Percentiles rank a stretch among this genome's conserved stretches.
Conservation (phyloP, 2,888 invertebrate genomes). For the Chaitophorus viminalis region DNA sequence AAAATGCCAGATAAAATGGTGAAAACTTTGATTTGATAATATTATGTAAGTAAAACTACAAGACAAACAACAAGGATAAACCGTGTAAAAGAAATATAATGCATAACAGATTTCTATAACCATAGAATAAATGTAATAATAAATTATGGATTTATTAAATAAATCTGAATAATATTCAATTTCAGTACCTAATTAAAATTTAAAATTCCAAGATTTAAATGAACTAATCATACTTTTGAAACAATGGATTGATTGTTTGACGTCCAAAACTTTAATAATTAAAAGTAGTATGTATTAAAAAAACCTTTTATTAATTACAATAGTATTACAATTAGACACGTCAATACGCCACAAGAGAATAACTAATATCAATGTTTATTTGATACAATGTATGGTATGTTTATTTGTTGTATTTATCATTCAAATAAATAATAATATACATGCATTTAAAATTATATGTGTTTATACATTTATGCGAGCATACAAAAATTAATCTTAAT, state of each 20-base stretch:
- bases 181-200: neutral
- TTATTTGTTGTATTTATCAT: no score
- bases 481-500: neutral
- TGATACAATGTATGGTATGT: no score
- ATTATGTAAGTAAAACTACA: conserved; percentile 32
- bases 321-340: no score
- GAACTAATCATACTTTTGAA: neutral
- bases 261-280: no score
- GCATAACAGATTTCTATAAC: neutral
- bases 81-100: neutral
- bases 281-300: no score
- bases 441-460: neutral
- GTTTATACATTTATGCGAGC: neutral
- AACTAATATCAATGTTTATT: no score
- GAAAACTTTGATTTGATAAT: conserved; percentile 34
- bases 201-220: neutral
- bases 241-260: neutral
- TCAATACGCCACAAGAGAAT: neutral
- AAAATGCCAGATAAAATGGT: neutral
- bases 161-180: neutral
- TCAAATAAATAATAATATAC: neutral
- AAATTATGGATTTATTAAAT: neutral
- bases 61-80: neutral
- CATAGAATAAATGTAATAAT: neutral
- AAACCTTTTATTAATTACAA: no score